Base-by-base conservation (phyloP, 2,888 invertebrate genomes). In the Anoplius nigerrimus region DNA sequence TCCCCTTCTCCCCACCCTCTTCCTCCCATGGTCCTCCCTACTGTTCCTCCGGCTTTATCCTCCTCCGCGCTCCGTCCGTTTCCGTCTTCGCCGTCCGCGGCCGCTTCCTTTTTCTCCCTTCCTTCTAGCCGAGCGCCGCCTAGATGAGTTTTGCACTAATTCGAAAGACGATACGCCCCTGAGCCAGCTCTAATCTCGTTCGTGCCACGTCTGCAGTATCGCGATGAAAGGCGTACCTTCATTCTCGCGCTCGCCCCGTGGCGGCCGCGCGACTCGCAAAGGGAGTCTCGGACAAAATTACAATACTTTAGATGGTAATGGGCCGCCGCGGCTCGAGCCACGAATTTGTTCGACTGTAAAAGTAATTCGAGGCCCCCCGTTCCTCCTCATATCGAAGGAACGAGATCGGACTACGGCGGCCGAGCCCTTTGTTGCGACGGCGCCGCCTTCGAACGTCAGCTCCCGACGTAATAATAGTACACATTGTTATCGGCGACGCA, bases 141-240 rank as follows among this genome's bases (percentile, higher is more conserved):
- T 42, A 52, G 70, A 72, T 48, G 56, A 76, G 62, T 66, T 64
- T 57, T 46, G 43, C 67, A 55, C 55, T 74, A 72, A 72, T 69
- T 72, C 69, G 73, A 66, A 69, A 64, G 64, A 55, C 67, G 67
- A 60, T 56, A 69, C 66, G 55, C 62, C 63, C 68, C 66, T 20
- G 53, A 66, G 61, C 67, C 55, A 55, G 48, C 60, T 69, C 59
- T 72, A 74, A 79, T 70, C 71, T 67, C 54, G 62, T 71, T 73
- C 64, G n/a, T 63, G 73, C 62, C 63, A 48, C 64, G 59, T 67
- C 59, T 48, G 76, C 67, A 68, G 72, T 64, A 62, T 71, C 42
- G 59, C 61, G 53, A 67, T 62, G 75, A 68, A 74, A 64, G 60
- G 59, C 43, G 64, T 22, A 52, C 61, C 67, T 72, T 74, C 71